Percentiles rank a stretch among this genome's conserved stretches.
phyloP scores from a whole-genome alignment of 2,113 vertebrate genomes.

The Propithecus coquereli region DNA sequence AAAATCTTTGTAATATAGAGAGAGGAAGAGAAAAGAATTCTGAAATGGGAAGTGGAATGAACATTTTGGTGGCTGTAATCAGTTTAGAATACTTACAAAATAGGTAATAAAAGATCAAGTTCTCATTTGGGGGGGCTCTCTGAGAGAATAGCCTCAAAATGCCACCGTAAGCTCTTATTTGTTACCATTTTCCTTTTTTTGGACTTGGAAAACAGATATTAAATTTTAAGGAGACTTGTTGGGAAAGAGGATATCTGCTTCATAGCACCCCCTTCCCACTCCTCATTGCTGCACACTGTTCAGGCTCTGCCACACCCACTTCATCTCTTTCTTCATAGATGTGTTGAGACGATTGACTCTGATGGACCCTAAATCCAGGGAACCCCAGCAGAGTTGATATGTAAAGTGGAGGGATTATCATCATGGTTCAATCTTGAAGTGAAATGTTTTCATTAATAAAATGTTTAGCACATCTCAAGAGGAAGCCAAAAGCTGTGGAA shows the following conservation, averaged over 20 bases:
- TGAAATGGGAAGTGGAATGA: conserved; percentile 26
- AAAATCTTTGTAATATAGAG: not conserved
- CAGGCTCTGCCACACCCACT: not conserved
- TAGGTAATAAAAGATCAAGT: not conserved
- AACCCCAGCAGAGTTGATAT: not conserved
- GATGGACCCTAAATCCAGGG: not conserved
- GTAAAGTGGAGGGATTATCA: not conserved
- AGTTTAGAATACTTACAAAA: conserved; percentile 23
- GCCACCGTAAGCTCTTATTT: not conserved
- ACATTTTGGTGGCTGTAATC: conserved; percentile 20
- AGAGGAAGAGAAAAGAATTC: not conserved
- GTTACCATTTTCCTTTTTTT: not conserved
- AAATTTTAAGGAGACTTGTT: not conserved
- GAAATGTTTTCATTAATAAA: not conserved
- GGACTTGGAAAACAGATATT: not conserved
- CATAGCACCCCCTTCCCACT: not conserved
- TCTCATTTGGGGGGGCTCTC: not conserved
- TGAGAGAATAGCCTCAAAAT: not conserved
- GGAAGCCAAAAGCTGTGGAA: not conserved
- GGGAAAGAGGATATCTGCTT: not conserved
- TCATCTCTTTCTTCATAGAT: not conserved
- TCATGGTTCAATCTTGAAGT: not conserved
- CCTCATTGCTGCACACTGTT: not conserved
- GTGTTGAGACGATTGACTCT: not conserved
- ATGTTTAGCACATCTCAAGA: not conserved